A percentile compares a stretch with the other conserved stretches of the same genome.
phyloP scores from a whole-genome alignment of 2,113 vertebrate species.

The Pleuronectes platessa region DNA sequence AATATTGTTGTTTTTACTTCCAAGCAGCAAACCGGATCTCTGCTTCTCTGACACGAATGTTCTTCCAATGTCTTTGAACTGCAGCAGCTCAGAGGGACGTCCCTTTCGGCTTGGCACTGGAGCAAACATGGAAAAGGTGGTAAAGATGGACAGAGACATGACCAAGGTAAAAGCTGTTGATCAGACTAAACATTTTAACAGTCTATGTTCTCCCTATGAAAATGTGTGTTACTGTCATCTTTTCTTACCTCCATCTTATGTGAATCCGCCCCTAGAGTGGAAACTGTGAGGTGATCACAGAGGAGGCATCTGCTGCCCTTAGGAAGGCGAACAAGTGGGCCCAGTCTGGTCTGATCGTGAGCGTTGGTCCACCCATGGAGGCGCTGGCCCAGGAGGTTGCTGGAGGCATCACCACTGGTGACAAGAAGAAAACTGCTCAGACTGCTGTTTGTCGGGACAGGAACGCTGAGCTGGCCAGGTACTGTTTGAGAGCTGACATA shows the following conservation, averaged over 20 bases:
- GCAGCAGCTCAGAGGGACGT: constrained; percentile 96
- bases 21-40: neutral
- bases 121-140: constrained; percentile 99
- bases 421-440: constrained; percentile 97
- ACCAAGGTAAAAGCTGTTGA: constrained; percentile 86
- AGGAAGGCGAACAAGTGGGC: constrained; percentile 98
- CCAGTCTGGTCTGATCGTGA: constrained; percentile 97
- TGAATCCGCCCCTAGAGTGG: constrained; percentile 83
- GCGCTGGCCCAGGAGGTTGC: constrained; percentile 84
- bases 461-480: constrained; percentile 96
- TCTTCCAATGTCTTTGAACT: constrained; percentile 38
- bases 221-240: neutral
- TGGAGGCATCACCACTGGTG: constrained; percentile 89
- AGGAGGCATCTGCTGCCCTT: constrained; percentile 92
- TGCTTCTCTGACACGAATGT: constrained; percentile 11
- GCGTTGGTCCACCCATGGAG: constrained; percentile 93
- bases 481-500: neutral
- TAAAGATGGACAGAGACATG: constrained; percentile 99
- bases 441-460: constrained; percentile 94
- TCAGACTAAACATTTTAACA: neutral
- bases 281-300: constrained; percentile 96
- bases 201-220: neutral
- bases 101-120: constrained; percentile 97
- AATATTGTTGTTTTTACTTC: neutral
- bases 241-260: constrained; percentile 4